Evolutionary conservation across 2,113 vertebrate species (phyloP).

Genomic region (Arenaria interpres): DNA sequence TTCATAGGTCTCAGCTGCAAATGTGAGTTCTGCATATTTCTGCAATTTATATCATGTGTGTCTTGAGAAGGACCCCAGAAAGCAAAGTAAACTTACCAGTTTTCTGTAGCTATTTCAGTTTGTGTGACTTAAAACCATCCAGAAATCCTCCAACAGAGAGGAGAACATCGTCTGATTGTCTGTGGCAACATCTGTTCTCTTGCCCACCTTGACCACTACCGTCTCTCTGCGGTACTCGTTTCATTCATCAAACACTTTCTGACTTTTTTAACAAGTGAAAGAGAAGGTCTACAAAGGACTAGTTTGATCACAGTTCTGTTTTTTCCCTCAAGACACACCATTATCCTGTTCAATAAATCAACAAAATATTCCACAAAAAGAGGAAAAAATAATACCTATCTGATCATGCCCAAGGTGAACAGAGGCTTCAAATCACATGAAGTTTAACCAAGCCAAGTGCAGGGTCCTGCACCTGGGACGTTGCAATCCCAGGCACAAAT

Average conservation of each 20-base stretch:
- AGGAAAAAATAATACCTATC: not conserved
- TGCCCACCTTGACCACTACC: not conserved
- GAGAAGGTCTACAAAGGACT: not conserved
- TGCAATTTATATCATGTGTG: not conserved
- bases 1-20: not conserved
- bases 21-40: not conserved
- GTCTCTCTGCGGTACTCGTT: not conserved
- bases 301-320: not conserved
- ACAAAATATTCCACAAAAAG: not conserved
- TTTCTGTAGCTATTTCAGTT: not conserved
- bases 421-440: not conserved
- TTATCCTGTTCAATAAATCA: not conserved
- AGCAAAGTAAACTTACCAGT: not conserved
- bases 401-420: not conserved
- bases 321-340: not conserved
- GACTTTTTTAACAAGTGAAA: not conserved
- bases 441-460: too few species aligned
- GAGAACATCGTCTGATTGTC: not conserved
- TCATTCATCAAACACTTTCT: not conserved
- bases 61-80: not conserved
- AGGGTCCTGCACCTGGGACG: too few species aligned
- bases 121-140: not conserved
- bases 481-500: too few species aligned
- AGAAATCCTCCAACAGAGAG: not conserved
- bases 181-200: not conserved